Evolutionary conservation across 2,888 invertebrate genomes (phyloP).

Genomic region (Onchidella celtica): DNA sequence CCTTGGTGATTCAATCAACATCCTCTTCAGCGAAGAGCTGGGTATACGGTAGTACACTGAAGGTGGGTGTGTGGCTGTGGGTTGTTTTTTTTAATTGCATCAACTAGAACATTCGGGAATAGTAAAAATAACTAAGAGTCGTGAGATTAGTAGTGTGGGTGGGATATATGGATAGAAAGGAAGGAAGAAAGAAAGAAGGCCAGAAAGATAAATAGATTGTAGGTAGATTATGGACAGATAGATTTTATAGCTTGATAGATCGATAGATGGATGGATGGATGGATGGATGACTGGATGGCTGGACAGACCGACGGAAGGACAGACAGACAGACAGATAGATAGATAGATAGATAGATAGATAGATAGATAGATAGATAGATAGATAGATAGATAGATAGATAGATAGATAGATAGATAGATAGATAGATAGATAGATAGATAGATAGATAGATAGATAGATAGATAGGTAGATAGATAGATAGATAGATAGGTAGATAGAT

Average conservation of each 20-base stretch:
- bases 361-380: background rate
- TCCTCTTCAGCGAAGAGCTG: too few species aligned
- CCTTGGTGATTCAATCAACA: too few species aligned
- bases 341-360: background rate
- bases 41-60: too few species aligned
- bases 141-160: too few species aligned
- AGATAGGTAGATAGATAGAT: background rate
- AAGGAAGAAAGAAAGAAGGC: background rate
- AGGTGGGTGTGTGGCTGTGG: too few species aligned
- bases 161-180: background rate
- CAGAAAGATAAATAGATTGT: background rate
- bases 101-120: too few species aligned
- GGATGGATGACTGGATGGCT: background rate
- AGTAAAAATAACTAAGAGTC: too few species aligned
- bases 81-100: too few species aligned
- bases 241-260: slow-evolving; percentile 1
- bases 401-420: background rate
- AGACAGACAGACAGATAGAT: background rate
- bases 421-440: background rate
- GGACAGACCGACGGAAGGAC: background rate
- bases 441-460: background rate
- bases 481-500: background rate
- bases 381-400: background rate
- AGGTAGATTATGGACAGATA: too few species aligned
- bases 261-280: slow-evolving; percentile 3